Percentiles rank a stretch among this genome's conserved stretches.
phyloP scores from a whole-genome alignment of 1,140 invertebrate genomes.

The Amyelois transitella region DNA sequence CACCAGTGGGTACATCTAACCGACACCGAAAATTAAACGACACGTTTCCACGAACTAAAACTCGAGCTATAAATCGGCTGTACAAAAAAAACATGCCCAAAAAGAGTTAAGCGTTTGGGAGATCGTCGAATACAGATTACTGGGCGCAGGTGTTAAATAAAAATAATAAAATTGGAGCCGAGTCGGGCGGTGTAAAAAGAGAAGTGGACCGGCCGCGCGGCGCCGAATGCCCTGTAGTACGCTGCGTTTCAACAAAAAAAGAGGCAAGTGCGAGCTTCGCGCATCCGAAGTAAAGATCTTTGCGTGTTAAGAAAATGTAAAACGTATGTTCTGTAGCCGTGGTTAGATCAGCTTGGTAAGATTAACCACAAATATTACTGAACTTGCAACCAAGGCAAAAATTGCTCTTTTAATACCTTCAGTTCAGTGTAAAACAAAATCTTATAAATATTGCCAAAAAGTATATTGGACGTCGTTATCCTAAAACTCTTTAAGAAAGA shows the following conservation, averaged over 20 bases:
- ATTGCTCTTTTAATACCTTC: neutral
- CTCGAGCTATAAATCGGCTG: conserved; percentile 57
- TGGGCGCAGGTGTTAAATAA: conserved; percentile 71
- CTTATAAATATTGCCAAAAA: too few relatives aligned
- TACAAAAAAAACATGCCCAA: conserved; percentile 52
- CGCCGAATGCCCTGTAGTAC: conserved; percentile 58
- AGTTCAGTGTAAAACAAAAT: too few relatives aligned
- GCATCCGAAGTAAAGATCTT: neutral
- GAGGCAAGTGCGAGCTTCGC: neutral
- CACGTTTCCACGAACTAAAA: conserved; percentile 57
- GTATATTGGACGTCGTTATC: too few relatives aligned
- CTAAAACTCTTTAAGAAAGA: too few relatives aligned
- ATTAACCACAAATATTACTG: neutral
- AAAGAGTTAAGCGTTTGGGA: conserved; percentile 72
- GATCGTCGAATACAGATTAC: conserved; percentile 71
- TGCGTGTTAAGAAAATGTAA: neutral
- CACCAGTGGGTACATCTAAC: conserved; percentile 40
- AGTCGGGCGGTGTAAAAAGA: conserved; percentile 61
- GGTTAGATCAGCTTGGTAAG: neutral
- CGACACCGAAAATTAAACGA: conserved; percentile 58
- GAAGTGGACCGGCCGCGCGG: conserved; percentile 55
- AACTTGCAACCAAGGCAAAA: neutral
- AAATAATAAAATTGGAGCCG: conserved; percentile 69
- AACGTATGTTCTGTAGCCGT: neutral
- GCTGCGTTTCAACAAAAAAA: conserved; percentile 64